Conservation (phyloP, 1,140 invertebrate species). For the Colletes gigas region DNA sequence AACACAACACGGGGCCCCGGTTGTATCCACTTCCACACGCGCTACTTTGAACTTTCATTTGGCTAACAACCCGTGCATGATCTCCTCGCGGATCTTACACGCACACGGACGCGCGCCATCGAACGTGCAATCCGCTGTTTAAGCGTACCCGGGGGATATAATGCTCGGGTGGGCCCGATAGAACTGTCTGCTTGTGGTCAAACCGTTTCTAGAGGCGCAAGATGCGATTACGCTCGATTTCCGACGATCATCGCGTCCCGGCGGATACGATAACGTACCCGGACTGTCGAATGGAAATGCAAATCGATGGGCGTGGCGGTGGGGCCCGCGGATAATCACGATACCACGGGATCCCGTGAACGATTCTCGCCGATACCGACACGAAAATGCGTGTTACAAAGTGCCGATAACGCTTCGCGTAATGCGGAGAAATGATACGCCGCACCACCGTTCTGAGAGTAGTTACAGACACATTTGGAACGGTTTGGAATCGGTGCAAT, state of each 20-base stretch:
- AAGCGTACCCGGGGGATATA: conserved; percentile 20
- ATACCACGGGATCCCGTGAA: conserved; percentile 2
- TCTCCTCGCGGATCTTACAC: conserved; percentile 15
- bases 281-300: conserved; percentile 56
- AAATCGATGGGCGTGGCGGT: conserved; percentile 63
- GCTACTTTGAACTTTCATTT: conserved; percentile 50
- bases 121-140: conserved; percentile 11
- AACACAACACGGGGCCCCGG: conserved; percentile 27
- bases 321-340: conserved; percentile 49
- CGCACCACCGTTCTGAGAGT: background rate
- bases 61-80: conserved; percentile 30
- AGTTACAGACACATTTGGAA: background rate
- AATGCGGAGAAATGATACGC: conserved; percentile 54
- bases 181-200: conserved; percentile 61
- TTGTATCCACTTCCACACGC: conserved; percentile 18
- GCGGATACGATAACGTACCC: conserved; percentile 44
- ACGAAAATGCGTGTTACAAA: conserved; percentile 11
- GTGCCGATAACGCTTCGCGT: conserved; percentile 29
- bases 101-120: background rate
- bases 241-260: conserved; percentile 44
- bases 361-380: background rate
- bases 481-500: too few species aligned
- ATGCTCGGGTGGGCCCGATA: conserved; percentile 34
- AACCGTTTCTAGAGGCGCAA: conserved; percentile 61
- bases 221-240: conserved; percentile 60